Evolutionary conservation across 1,140 invertebrate genomes (phyloP).

Genomic region (Babylonia areolata): DNA sequence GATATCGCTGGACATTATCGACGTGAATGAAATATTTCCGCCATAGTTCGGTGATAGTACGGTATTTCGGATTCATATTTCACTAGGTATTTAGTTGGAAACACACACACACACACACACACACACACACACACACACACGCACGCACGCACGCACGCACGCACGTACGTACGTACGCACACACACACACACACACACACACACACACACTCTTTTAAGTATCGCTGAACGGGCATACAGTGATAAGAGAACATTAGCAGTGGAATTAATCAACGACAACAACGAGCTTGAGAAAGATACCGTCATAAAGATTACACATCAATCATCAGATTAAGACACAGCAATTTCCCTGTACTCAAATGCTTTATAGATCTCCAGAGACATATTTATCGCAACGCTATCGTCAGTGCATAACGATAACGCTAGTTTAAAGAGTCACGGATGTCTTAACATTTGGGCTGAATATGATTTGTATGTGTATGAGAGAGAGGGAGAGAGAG

Average conservation of each 20-base stretch:
- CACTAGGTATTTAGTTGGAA: too few relatives aligned
- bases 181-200: constrained; percentile 5
- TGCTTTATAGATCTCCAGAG: too few relatives aligned
- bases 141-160: background rate
- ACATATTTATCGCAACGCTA: too few relatives aligned
- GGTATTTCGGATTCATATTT: too few relatives aligned
- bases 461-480: too few relatives aligned
- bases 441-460: too few relatives aligned
- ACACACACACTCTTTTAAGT: background rate
- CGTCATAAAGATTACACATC: background rate
- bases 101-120: background rate
- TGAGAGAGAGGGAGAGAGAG: too few relatives aligned
- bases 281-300: background rate
- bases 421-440: too few relatives aligned
- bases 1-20: too few relatives aligned
- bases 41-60: background rate
- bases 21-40: too few relatives aligned
- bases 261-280: background rate
- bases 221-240: background rate
- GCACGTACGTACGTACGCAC: background rate
- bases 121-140: background rate
- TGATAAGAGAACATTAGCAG: background rate
- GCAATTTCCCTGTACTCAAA: background rate
- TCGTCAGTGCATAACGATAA: too few relatives aligned
- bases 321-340: background rate